These are phyloP conservation scores for Aurelia aurita complex sp. Pacific DNA, from an alignment of 30 jellyfish, hydroid and myxozoan species.

Conservation along the genomic window DNA sequence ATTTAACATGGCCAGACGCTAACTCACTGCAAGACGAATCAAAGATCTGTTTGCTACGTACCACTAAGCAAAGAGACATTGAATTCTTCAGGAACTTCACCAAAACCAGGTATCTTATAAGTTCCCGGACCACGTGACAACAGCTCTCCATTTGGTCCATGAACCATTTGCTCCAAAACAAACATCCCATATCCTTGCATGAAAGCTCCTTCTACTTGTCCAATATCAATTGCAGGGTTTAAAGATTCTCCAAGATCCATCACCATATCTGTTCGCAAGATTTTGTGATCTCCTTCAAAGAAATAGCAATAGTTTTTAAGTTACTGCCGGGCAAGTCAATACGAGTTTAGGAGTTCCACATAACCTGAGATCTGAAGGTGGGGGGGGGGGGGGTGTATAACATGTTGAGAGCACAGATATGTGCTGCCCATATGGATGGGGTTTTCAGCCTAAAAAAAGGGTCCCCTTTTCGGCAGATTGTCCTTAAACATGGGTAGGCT, in stretches of 20 bases:
- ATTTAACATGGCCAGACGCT: too few relatives aligned
- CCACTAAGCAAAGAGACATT: constrained; percentile 38
- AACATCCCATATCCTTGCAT: constrained; percentile 61
- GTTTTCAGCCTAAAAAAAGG: too few relatives aligned
- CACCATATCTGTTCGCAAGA: constrained; percentile 46
- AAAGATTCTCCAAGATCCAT: constrained; percentile 61
- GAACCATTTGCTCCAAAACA: constrained; percentile 42
- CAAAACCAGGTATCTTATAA: constrained; percentile 45
- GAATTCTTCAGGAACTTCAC: constrained; percentile 47
- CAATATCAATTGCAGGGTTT: constrained; percentile 59
- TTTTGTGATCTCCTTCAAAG: constrained; percentile 38
- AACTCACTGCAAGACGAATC: background rate
- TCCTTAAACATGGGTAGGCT: too few relatives aligned
- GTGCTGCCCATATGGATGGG: too few relatives aligned
- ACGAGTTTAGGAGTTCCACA: too few relatives aligned
- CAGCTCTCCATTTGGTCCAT: constrained; percentile 28
- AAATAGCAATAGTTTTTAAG: background rate
- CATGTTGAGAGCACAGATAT: too few relatives aligned
- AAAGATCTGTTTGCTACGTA: background rate
- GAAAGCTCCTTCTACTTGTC: constrained; percentile 61
- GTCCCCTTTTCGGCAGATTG: too few relatives aligned
- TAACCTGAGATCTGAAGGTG: too few relatives aligned
- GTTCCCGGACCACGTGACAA: constrained; percentile 45
- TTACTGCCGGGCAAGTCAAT: background rate
- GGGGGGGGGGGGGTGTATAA: too few relatives aligned